Evolutionary conservation across 1,140 invertebrate genomes (phyloP).

Genomic region (Pseudachorutes palmiensis): DNA sequence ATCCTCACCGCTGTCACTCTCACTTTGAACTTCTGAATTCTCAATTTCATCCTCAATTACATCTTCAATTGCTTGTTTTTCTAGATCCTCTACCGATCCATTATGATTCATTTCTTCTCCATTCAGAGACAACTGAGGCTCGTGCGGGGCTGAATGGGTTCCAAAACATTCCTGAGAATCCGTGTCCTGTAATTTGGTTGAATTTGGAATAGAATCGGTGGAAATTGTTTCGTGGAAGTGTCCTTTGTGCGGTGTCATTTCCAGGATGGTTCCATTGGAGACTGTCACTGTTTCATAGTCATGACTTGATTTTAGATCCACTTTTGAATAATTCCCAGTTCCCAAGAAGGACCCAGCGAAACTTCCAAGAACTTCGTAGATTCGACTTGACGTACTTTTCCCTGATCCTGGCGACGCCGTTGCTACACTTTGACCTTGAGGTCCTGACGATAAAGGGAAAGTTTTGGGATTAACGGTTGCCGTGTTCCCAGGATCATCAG

Average conservation of each 20-base stretch:
- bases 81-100: too few species aligned
- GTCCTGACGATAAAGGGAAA: too few species aligned
- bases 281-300: constrained; percentile 20
- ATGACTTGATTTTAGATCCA: constrained; percentile 20
- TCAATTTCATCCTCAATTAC: constrained; percentile 12
- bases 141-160: too few species aligned
- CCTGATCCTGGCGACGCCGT: neutral
- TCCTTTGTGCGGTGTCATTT: neutral
- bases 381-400: neutral
- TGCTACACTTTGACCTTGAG: neutral
- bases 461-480: too few species aligned
- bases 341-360: neutral
- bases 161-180: too few species aligned
- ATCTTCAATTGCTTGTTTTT: too few species aligned
- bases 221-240: neutral
- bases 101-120: too few species aligned
- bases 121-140: too few species aligned
- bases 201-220: too few species aligned
- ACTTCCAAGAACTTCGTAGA: constrained; percentile 16
- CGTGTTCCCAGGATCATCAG: too few species aligned
- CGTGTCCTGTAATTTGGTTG: too few species aligned
- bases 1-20: constrained; percentile 23
- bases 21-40: constrained; percentile 17
- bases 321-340: constrained; percentile 8
- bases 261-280: constrained; percentile 15